Conservation (phyloP, 2,888 invertebrate genomes). For the Phortica magna region DNA sequence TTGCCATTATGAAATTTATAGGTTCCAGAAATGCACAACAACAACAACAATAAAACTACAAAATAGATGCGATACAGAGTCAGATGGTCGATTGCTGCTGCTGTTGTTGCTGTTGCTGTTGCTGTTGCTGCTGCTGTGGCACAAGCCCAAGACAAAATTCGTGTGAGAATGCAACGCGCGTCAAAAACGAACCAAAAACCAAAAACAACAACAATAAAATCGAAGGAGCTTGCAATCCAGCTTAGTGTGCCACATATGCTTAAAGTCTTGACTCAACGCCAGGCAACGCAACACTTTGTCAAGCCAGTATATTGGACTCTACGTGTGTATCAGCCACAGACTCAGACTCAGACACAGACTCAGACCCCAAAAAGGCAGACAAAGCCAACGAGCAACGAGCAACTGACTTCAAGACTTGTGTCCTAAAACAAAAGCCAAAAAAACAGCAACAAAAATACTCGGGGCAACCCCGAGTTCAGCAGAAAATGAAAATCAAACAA, state of each 20-base stretch:
- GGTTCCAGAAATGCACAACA: slow-evolving; percentile 39
- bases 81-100: background rate
- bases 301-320: slow-evolving; percentile 6
- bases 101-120: background rate
- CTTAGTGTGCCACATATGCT: slow-evolving; percentile 35
- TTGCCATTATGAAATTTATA: slow-evolving; percentile 65
- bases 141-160: slow-evolving; percentile 13
- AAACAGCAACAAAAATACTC: slow-evolving; percentile 17
- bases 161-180: slow-evolving; percentile 34
- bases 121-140: slow-evolving; percentile 22
- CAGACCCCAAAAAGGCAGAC: background rate
- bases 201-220: slow-evolving; percentile 21
- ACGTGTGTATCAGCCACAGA: slow-evolving; percentile 14
- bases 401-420: background rate
- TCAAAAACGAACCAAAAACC: slow-evolving; percentile 23
- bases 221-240: slow-evolving; percentile 12
- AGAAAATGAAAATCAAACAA: slow-evolving; percentile 45
- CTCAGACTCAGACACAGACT: no score
- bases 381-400: background rate
- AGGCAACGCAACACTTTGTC: slow-evolving; percentile 34
- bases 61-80: slow-evolving; percentile 5
- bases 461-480: slow-evolving; percentile 73
- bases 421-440: slow-evolving; percentile 18
- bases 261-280: background rate
- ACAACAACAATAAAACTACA: background rate